These are phyloP conservation scores for Oxytorus armatus DNA, from an alignment of 2,888 invertebrate genomes.

Conservation along the genomic window DNA sequence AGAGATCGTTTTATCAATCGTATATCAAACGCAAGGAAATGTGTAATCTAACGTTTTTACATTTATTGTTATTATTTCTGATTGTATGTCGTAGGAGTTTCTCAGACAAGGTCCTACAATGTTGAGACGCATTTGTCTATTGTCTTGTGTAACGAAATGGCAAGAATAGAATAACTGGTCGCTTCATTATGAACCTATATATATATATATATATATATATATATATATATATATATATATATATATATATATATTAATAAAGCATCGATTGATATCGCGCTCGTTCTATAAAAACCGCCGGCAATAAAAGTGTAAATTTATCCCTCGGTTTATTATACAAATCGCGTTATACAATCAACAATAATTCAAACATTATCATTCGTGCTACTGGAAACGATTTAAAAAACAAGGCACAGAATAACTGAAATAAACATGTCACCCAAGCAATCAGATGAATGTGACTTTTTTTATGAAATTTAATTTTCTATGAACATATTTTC, in stretches of 20 bases:
- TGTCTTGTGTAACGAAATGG: slow-evolving; percentile 1
- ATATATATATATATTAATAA: slow-evolving; percentile 9
- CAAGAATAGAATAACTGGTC: slow-evolving; percentile 1
- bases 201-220: not conserved
- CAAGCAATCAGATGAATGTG: too few species aligned
- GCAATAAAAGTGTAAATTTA: slow-evolving; percentile 15
- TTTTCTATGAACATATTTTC: too few species aligned
- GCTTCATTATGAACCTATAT: slow-evolving; percentile 1
- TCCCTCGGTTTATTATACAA: too few species aligned
- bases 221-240: not conserved
- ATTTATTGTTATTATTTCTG: slow-evolving; percentile 20
- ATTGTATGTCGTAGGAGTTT: not conserved
- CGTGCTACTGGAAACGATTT: too few species aligned
- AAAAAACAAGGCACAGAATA: too few species aligned
- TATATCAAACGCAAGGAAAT: slow-evolving; percentile 32
- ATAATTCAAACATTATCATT: too few species aligned
- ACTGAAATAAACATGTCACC: too few species aligned
- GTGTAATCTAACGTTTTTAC: slow-evolving; percentile 32
- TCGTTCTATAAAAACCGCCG: slow-evolving; percentile 24
- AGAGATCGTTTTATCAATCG: slow-evolving; percentile 13
- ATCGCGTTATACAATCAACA: too few species aligned
- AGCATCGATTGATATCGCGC: slow-evolving; percentile 10
- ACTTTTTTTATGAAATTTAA: too few species aligned
- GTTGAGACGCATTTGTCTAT: slow-evolving; percentile 4
- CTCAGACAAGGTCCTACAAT: not conserved